Evolutionary conservation across 1,140 invertebrate species (phyloP).

Genomic region (Scaptomyza montana): DNA sequence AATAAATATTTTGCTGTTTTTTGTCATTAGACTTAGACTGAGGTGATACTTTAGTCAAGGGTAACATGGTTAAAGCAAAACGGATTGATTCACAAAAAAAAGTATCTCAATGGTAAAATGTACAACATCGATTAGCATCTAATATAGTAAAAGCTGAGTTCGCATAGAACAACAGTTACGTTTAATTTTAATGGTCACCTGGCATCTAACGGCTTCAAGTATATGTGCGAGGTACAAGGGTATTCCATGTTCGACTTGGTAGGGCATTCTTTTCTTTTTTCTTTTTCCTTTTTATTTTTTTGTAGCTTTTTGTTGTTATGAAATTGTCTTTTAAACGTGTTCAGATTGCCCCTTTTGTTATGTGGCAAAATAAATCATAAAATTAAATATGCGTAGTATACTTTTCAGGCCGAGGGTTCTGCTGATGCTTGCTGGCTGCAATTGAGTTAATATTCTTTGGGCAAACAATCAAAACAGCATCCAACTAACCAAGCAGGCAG

Average conservation of each 20-base stretch:
- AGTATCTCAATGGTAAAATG: no score
- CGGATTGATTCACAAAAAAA: not conserved
- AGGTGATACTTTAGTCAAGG: not conserved
- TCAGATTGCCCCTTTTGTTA: conserved; percentile 9
- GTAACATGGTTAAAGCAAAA: not conserved
- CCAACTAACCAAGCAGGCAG: conserved; percentile 33
- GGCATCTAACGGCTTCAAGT: no score
- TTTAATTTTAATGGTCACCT: no score
- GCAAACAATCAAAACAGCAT: conserved; percentile 69
- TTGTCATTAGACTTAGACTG: not conserved
- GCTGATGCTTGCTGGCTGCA: conserved; percentile 37
- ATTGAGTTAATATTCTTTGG: conserved; percentile 78
- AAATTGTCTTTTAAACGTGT: conserved; percentile 36
- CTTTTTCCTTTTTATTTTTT: not conserved
- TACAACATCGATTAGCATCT: not conserved
- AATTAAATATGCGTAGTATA: conserved; percentile 73
- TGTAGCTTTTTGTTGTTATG: not conserved
- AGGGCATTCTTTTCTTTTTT: not conserved
- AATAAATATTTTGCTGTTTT: not conserved
- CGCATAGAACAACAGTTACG: no score
- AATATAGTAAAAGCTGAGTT: no score
- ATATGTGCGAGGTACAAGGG: not conserved
- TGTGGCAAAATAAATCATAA: conserved; percentile 54
- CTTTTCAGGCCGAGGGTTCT: conserved; percentile 15
- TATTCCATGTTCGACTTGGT: not conserved